Conservation (phyloP, 2,113 vertebrate genomes). For the Odobenus rosmarus region DNA sequence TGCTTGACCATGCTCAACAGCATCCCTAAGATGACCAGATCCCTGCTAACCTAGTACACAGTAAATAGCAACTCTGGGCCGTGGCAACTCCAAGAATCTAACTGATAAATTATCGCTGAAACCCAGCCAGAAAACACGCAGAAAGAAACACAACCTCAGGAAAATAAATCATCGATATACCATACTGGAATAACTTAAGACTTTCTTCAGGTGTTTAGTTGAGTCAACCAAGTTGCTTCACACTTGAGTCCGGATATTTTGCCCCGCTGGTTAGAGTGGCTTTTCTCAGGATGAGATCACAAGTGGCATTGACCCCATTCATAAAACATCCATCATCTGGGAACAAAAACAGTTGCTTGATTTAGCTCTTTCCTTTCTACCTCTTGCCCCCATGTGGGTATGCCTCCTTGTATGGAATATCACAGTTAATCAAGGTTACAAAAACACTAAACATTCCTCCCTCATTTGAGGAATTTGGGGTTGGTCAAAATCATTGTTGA, state of each 20-base stretch:
- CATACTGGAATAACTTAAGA: not conserved
- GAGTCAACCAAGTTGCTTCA: not conserved
- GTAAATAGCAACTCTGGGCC: not conserved
- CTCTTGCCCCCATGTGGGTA: slow-evolving; percentile 19
- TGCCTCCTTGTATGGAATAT: slow-evolving; percentile 38
- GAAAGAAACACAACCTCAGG: not conserved
- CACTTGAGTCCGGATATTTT: not conserved
- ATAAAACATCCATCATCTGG: slow-evolving; percentile 22
- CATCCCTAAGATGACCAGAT: not conserved
- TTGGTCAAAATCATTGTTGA: slow-evolving; percentile 43
- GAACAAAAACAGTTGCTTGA: not conserved
- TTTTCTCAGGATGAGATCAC: slow-evolving; percentile 45
- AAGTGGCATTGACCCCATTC: not conserved
- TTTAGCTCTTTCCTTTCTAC: not conserved
- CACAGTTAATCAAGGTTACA: slow-evolving; percentile 43
- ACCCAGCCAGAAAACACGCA: not conserved
- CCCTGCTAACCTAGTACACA: not conserved
- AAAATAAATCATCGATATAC: not conserved
- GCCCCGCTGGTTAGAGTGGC: not conserved
- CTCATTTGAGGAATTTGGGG: not conserved
- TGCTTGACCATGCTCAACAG: not conserved
- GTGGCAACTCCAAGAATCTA: not conserved
- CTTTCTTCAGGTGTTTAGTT: not conserved
- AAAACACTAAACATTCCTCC: slow-evolving; percentile 45
- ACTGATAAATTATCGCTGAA: not conserved